Base-by-base conservation (phyloP, 2,113 vertebrate species). In the Gymnocephalus cernua region DNA sequence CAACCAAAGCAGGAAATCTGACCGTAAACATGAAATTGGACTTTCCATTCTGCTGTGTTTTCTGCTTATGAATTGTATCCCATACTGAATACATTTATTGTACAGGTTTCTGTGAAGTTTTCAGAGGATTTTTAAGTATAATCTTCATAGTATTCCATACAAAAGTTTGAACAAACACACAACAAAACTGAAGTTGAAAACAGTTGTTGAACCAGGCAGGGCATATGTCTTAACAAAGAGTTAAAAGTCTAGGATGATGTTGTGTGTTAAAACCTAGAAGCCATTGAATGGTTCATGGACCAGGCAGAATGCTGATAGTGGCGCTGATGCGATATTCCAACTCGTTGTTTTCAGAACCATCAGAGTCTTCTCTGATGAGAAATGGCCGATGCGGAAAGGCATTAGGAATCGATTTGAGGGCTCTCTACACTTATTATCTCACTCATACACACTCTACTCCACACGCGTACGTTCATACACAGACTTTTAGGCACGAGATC, bases 21-120 rank as follows among this genome's bases (percentile, higher is more conserved):
- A 85, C 66, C 74, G 67, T 83, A 85, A 92, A 91, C 48, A 83
- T 75, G 50, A 91, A 83, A 91, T 88, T 91, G 61, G 72, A 87
- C 79, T 91, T 90, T 89, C 29, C 75, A 86, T 82, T 86, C 80
- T 38, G 0, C 64, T 59, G 77, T 54, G 82, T 82, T 82, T 89
- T 89, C 73, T 51, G 38, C 90, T 74, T 58, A 77, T 85, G 56
- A 81, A 68, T 65, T 54, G 75, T 70, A 82, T 81, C 57, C 74
- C 77, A 54, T 48, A n/a, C 5, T 68, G 80, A 87, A 84, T 79
- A n/a, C 48, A 62, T 64, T 72, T 38, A 71, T 70, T 65, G 21
- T 45, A 72, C 13, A 41, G 35, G 18, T 79, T 66, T 88, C 23
- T 65, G 25, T 50, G 35, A 69, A 68, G 64, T 65, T 79, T 77